Percentiles rank a stretch among this genome's conserved stretches.
These are phyloP conservation scores for Pipra filicauda DNA, from an alignment of 2,113 vertebrate species.

Conservation along the genomic window DNA sequence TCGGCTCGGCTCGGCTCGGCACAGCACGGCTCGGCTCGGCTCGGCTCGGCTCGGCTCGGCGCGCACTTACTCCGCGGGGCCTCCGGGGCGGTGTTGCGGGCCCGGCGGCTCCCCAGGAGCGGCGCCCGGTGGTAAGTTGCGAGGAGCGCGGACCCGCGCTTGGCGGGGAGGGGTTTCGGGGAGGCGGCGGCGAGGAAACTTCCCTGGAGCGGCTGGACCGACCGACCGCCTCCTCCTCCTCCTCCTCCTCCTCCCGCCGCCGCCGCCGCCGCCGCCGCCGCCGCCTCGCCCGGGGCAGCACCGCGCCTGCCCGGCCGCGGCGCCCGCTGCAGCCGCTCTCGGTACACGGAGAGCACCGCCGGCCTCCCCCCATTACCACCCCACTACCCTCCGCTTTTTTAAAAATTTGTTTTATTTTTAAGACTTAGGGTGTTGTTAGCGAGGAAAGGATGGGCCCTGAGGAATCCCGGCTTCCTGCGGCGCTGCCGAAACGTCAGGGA, in stretches of 20 bases:
- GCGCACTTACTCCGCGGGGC: neutral
- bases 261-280: neutral
- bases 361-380: neutral
- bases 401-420: neutral
- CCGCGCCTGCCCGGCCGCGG: conserved; percentile 4
- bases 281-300: neutral
- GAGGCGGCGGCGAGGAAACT: neutral
- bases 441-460: neutral
- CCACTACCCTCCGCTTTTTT: too few relatives aligned
- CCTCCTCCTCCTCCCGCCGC: neutral
- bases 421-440: neutral
- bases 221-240: neutral
- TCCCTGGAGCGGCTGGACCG: neutral
- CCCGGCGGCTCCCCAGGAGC: neutral
- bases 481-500: neutral
- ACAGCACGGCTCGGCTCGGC: too few relatives aligned
- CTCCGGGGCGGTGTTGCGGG: neutral
- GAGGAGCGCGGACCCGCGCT: neutral
- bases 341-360: neutral
- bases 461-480: neutral
- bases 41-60: too few relatives aligned
- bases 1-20: too few relatives aligned
- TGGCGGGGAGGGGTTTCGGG: neutral
- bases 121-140: neutral
- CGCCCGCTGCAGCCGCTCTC: neutral